These are phyloP conservation scores for Phylloscopus trochiloides DNA, from an alignment of 2,113 vertebrate genomes.

Conservation along the genomic window DNA sequence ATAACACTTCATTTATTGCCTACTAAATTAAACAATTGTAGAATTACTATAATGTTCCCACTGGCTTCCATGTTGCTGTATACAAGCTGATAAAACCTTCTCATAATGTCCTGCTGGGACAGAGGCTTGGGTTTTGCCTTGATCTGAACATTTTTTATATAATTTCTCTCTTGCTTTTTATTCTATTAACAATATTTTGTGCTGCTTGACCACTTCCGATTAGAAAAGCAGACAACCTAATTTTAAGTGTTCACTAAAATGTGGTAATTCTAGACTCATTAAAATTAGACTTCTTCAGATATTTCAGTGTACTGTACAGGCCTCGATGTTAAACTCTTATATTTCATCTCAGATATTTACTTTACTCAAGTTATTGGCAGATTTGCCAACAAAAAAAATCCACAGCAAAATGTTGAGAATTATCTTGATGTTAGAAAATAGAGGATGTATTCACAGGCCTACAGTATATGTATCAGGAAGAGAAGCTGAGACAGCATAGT, in stretches of 20 bases:
- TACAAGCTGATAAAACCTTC: not conserved
- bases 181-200: not conserved
- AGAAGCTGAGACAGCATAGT: not conserved
- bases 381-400: not conserved
- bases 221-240: not conserved
- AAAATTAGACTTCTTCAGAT: not conserved
- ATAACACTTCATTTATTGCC: not conserved
- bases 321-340: not conserved
- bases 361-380: not conserved
- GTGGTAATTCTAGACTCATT: not conserved
- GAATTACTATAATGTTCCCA: not conserved
- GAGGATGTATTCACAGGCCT: not conserved
- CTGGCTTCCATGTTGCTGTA: not conserved
- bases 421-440: not conserved
- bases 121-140: not conserved
- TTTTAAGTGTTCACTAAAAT: not conserved
- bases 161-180: not conserved
- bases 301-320: not conserved
- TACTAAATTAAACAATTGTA: conserved; percentile 19
- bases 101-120: not conserved
- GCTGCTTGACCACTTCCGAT: not conserved
- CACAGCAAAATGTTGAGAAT: not conserved
- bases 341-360: not conserved
- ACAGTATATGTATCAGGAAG: not conserved
- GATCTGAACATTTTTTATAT: not conserved